A percentile compares a stretch with the other conserved stretches of the same genome.
phyloP scores from a whole-genome alignment of 1,140 invertebrate species.

The Augochlora pura region DNA sequence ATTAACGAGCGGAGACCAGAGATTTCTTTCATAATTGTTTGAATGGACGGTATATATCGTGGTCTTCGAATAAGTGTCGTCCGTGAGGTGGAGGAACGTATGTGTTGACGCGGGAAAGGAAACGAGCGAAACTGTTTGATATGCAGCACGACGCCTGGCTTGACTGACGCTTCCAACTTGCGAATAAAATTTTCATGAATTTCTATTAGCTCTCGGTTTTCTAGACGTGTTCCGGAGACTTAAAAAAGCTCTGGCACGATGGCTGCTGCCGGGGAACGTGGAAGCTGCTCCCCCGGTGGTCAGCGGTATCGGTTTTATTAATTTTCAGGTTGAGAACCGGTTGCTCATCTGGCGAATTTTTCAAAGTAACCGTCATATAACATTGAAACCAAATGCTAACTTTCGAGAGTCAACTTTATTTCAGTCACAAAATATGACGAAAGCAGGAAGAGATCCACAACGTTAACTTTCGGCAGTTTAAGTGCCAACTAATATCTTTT shows the following conservation, averaged over 20 bases:
- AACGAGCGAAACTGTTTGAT: conserved; percentile 71
- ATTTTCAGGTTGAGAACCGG: conserved; percentile 8
- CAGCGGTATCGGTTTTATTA: conserved; percentile 38
- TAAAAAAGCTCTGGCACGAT: conserved; percentile 52
- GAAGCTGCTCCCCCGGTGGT: conserved; percentile 2
- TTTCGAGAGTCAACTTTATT: no score
- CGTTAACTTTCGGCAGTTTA: no score
- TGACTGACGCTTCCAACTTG: conserved; percentile 79
- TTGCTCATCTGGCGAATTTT: not conserved
- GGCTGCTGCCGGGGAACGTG: not conserved
- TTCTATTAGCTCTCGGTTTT: conserved; percentile 79
- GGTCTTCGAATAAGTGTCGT: not conserved
- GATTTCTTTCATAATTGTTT: conserved; percentile 3
- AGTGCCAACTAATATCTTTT: no score
- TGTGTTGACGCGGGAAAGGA: conserved; percentile 31
- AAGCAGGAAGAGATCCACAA: no score
- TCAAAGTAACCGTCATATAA: not conserved
- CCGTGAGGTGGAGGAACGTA: not conserved
- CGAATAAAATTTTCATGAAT: conserved; percentile 81
- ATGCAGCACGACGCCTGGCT: conserved; percentile 74
- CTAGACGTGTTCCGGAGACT: conserved; percentile 68
- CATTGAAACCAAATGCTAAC: not conserved
- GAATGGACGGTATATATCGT: not conserved
- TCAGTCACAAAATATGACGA: no score
- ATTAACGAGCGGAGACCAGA: not conserved